These are phyloP conservation scores for Hylaeus volcanicus DNA, from an alignment of 1,140 invertebrate species.

Conservation along the genomic window DNA sequence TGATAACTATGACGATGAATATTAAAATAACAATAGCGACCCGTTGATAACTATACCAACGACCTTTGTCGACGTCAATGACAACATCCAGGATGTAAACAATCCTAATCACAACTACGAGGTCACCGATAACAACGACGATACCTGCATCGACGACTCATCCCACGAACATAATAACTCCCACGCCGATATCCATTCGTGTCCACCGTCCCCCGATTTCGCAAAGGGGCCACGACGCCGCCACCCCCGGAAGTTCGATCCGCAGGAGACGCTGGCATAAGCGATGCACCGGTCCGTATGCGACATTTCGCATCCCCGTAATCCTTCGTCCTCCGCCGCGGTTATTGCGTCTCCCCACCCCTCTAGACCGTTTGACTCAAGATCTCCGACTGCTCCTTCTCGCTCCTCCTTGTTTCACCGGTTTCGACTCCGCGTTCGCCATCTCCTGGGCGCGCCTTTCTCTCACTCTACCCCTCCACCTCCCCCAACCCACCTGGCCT, in stretches of 20 bases:
- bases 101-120: no score
- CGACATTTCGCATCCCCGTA: conserved; percentile 65
- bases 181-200: not conserved
- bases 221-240: not conserved
- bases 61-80: no score
- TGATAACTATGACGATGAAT: no score
- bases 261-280: not conserved
- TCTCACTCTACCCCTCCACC: not conserved
- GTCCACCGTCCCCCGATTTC: not conserved
- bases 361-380: conserved; percentile 48
- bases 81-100: no score
- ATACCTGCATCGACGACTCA: no score
- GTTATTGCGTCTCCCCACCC: conserved; percentile 66
- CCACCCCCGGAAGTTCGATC: not conserved
- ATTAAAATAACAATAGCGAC: no score
- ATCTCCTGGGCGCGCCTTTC: conserved; percentile 1
- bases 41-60: no score
- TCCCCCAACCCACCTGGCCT: conserved; percentile 20
- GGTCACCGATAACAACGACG: no score
- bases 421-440: no score
- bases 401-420: conserved; percentile 6
- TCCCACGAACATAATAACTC: no score
- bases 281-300: conserved; percentile 60
- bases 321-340: conserved; percentile 62
- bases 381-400: conserved; percentile 22